Evolutionary conservation across 2,113 vertebrate species (phyloP).

Genomic region (Hippocampus barbouri): DNA sequence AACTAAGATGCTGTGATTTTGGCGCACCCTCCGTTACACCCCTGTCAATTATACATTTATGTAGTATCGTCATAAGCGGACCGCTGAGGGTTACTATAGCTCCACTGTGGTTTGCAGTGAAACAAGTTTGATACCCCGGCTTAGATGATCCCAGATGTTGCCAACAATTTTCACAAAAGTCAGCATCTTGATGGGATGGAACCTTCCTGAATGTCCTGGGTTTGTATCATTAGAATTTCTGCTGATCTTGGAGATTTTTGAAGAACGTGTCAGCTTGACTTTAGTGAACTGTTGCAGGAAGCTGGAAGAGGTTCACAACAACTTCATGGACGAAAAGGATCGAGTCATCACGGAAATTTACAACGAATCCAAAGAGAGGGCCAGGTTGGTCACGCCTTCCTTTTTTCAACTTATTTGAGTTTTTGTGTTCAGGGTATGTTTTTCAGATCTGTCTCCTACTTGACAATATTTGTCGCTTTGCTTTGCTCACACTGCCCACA

Average conservation of each 20-base stretch:
- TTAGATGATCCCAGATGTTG: background rate
- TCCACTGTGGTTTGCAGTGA: no score
- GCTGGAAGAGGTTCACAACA: slow-evolving; percentile 76
- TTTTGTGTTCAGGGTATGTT: background rate
- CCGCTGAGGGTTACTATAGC: no score
- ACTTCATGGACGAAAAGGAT: slow-evolving; percentile 83
- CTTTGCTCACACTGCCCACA: background rate
- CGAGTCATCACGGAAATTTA: slow-evolving; percentile 78
- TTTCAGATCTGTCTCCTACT: background rate
- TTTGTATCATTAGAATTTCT: background rate
- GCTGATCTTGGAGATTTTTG: background rate
- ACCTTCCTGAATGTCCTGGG: background rate
- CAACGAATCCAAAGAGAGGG: slow-evolving; percentile 78
- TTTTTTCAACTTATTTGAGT: background rate
- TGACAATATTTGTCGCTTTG: background rate
- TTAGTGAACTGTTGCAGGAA: slow-evolving; percentile 66
- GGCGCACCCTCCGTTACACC: no score
- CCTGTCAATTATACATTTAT: no score
- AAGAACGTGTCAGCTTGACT: background rate
- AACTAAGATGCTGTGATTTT: no score
- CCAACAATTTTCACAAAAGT: background rate
- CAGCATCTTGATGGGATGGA: background rate
- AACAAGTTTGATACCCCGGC: no score
- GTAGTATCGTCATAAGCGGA: no score
- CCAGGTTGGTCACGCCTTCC: slow-evolving; percentile 67